phyloP scores from a whole-genome alignment of 2,888 invertebrate species.

The Acholoe squamosa region DNA sequence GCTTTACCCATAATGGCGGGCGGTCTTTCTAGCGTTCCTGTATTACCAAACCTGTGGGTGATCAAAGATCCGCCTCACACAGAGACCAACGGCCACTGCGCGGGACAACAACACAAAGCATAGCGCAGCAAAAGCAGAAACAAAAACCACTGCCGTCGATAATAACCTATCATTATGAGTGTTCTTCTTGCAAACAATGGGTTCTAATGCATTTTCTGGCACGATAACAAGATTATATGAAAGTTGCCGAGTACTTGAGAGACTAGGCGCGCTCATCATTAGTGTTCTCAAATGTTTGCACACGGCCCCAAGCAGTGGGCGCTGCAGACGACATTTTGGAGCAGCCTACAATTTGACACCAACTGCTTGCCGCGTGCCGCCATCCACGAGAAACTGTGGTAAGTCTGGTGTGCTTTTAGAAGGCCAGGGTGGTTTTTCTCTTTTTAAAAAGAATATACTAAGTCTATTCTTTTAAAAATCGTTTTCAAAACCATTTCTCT shows the following conservation, averaged over 20 bases:
- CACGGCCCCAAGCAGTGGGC: conserved; percentile 1
- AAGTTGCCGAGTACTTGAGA: conserved; percentile 51
- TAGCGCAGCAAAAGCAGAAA: conserved; percentile 8
- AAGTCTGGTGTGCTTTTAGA: background rate
- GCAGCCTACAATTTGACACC: background rate
- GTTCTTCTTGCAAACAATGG: conserved; percentile 50
- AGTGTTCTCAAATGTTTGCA: conserved; percentile 58
- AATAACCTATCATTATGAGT: conserved; percentile 60
- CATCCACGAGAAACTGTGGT: background rate
- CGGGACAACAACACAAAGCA: conserved; percentile 4
- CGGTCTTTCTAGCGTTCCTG: conserved; percentile 47
- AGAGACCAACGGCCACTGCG: background rate
- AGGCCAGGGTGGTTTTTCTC: too few relatives aligned
- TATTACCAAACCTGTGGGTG: conserved; percentile 57
- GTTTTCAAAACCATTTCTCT: too few relatives aligned
- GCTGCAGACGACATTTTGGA: conserved; percentile 32
- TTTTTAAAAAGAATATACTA: too few relatives aligned
- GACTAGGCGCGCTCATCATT: conserved; percentile 39
- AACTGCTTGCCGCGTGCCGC: conserved; percentile 23
- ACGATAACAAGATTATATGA: conserved; percentile 62
- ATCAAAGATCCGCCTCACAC: conserved; percentile 47
- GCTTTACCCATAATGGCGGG: conserved; percentile 5
- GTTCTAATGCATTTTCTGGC: conserved; percentile 62
- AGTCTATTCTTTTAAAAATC: too few relatives aligned
- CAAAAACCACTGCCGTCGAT: conserved; percentile 31